Evolutionary conservation across 2,113 vertebrate species (phyloP).

Genomic region (Pundamilia nyererei): DNA sequence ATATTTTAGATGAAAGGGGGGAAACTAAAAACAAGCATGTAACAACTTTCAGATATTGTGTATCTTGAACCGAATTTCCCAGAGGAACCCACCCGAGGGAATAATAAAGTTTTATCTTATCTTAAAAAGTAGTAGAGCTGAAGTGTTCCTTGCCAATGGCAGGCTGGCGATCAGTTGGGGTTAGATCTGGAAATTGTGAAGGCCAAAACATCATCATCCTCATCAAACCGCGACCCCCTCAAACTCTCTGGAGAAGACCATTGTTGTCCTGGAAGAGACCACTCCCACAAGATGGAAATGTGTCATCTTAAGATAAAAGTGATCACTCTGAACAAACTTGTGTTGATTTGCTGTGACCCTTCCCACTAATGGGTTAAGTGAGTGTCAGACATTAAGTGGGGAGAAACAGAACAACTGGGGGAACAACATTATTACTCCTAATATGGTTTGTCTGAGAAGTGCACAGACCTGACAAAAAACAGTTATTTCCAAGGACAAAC

Average conservation of each 20-base stretch:
- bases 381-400: background rate
- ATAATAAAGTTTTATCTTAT: no score
- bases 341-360: background rate
- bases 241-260: background rate
- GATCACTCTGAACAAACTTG: background rate
- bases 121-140: background rate
- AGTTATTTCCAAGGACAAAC: background rate
- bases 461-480: background rate
- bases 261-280: background rate
- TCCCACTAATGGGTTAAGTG: background rate
- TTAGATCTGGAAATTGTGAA: background rate
- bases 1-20: background rate
- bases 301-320: background rate
- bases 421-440: background rate
- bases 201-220: background rate
- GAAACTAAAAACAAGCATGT: background rate
- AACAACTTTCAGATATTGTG: background rate
- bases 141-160: background rate
- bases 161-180: background rate
- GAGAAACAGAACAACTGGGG: background rate
- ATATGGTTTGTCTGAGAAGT: background rate
- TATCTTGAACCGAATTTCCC: background rate
- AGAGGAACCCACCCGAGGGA: no score
- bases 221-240: background rate
- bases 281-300: background rate